A percentile compares a stretch with the other conserved stretches of the same genome.
These are phyloP conservation scores for Channallabes apus DNA, from an alignment of 2,797 vertebrate genomes.

Conservation along the genomic window DNA sequence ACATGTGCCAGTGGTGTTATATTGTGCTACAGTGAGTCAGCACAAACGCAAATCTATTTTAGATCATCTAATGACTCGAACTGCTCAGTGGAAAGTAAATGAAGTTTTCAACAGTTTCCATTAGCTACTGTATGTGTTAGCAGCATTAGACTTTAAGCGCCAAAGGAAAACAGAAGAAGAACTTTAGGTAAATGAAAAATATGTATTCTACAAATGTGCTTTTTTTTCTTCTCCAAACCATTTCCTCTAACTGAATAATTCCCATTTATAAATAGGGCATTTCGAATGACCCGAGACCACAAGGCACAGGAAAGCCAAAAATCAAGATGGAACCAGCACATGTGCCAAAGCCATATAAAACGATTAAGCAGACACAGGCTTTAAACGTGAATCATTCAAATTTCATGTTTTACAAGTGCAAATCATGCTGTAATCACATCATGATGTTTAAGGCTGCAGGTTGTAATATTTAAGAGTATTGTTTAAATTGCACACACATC, in stretches of 20 bases:
- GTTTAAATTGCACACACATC: neutral
- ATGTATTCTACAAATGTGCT: neutral
- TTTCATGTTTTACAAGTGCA: neutral
- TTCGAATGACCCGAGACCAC: constrained; percentile 28
- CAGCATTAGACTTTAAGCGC: neutral
- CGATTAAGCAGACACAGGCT: constrained; percentile 20
- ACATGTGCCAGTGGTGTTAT: neutral
- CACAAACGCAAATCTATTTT: neutral
- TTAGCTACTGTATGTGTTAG: neutral
- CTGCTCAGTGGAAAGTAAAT: neutral
- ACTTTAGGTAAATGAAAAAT: constrained; percentile 18
- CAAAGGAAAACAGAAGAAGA: neutral
- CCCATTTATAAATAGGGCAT: constrained; percentile 34
- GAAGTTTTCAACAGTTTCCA: neutral
- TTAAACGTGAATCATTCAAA: constrained; percentile 8
- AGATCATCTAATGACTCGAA: neutral
- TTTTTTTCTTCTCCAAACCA: constrained; percentile 9
- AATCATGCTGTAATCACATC: constrained; percentile 20
- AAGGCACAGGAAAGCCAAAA: constrained; percentile 38
- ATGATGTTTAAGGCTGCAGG: constrained; percentile 9
- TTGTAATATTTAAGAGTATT: neutral
- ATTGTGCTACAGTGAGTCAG: neutral
- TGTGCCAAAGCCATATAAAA: constrained; percentile 41
- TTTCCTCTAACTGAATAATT: constrained; percentile 26
- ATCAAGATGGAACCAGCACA: constrained; percentile 29